phyloP scores from a whole-genome alignment of 2,888 invertebrate genomes.

The Cosmia pyralina region DNA sequence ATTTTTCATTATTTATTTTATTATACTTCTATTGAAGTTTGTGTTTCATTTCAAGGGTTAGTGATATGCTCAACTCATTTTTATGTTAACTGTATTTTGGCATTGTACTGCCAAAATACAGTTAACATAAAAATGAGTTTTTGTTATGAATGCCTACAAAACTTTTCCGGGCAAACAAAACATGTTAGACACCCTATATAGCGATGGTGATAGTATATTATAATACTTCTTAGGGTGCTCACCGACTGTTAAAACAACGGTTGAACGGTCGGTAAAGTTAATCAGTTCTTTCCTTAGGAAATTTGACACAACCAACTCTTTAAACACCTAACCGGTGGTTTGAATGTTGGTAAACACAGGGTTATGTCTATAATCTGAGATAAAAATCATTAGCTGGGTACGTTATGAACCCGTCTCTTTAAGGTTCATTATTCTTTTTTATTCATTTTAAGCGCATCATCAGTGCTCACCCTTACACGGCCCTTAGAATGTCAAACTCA shows the following conservation, averaged over 20 bases:
- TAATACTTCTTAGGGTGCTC: neutral
- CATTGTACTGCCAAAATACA: neutral
- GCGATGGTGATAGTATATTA: neutral
- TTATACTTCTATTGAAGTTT: neutral
- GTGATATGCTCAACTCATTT: too few species aligned
- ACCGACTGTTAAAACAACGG: too few species aligned
- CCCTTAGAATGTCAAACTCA: slow-evolving; percentile 37
- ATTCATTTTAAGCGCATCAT: neutral
- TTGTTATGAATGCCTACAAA: neutral
- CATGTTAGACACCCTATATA: neutral
- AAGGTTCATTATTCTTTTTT: neutral
- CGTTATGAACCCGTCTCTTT: neutral
- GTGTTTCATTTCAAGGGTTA: neutral
- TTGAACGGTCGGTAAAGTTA: too few species aligned
- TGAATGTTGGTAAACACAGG: too few species aligned
- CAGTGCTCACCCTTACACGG: neutral
- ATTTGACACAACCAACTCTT: too few species aligned
- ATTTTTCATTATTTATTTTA: neutral
- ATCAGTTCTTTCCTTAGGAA: too few species aligned
- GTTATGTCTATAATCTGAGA: too few species aligned
- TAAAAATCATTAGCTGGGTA: neutral
- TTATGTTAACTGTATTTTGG: too few species aligned
- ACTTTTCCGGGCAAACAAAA: slow-evolving; percentile 7
- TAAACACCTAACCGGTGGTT: too few species aligned
- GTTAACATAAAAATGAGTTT: neutral